Base-by-base conservation (phyloP, 1,140 invertebrate species). In the Galleria mellonella region DNA sequence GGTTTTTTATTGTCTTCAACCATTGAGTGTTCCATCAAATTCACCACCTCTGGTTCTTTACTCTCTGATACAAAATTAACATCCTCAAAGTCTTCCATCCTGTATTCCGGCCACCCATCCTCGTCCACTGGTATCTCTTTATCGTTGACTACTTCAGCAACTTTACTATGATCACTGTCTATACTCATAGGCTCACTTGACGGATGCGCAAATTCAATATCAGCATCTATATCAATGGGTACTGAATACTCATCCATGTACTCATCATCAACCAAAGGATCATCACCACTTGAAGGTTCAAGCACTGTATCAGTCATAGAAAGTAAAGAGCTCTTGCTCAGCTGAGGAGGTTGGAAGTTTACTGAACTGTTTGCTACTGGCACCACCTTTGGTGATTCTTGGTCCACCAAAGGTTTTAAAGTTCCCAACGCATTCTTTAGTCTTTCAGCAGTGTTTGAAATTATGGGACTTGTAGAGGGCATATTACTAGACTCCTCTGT, bases 31-130 rank as follows among this genome's bases (percentile, higher is more conserved):
- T 81, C 72, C 58, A 68, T 73, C 41, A 79, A 40, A 48, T 68
- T 65, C 0, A 73, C 35, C 5, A 62, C 60, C 7, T 61, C 55
- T 9, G 45, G 32, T 6, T 59, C 53, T 9, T 49, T 58, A 8
- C 11, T 51, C 11, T 14, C 29, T 0, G 36, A 13, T 9, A 44
- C 54, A 15, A 71, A 46, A n/a, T 66, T 51, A 23, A 2, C 17
- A 14, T 78, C 71, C 43, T 72, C 71, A 38, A 86, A 86, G 43
- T 85, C 82, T 45, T 82, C 78, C 1, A 62, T 43, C 17, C 62
- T 75, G 40, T 87, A 86, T 43, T 73, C 77, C 0, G 76, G 79
- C 76, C 76, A 87, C 0, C 78, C 79, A 37, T 87, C 81, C 9
- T 81, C 79, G 42, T 84, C 82, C 3, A 84, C 33, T 10, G 40